Base-by-base conservation (phyloP, 2,113 vertebrate genomes). In the Numenius arquata region DNA sequence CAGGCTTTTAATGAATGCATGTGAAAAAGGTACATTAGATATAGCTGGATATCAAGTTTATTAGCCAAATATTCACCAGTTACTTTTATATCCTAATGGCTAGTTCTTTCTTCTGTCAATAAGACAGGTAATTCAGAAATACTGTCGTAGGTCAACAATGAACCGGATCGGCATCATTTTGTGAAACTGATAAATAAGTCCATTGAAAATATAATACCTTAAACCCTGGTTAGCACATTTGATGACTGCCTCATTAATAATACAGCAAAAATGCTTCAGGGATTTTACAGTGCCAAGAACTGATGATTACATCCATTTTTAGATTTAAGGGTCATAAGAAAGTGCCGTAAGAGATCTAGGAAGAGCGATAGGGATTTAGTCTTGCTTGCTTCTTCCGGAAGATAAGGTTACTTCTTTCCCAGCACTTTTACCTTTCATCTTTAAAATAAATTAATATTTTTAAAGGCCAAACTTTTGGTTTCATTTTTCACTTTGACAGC, bases 401-500 rank as follows among this genome's bases (percentile, higher is more conserved):
- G 91, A 95, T 85, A 95, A 97, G 88, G 80, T 81, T 92, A 92
- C 77, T 96, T 94, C 78, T 90, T 96, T 94, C 52, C 89, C 72
- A 89, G 71, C 40, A 72, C 48, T 90, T 87, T 75, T 94, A 76
- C 53, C 76, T 95, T 97, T 96, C 43, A 90, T 96, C 97, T 97
- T 95, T 87, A 96, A 88, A 96, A 97, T 94, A 97, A 98, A 98
- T 98, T 97, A 98, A 97, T 97, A 97, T 97, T 97, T 98, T 97
- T 97, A 98, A 98, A 98, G 98, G 98, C 95, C 98, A 98, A 84
- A 89, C 65, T 45, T 71, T 29, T 43, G 53, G 91, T 74, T 96
- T 95, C 97, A 98, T 98, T 98, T 98, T 96, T 98, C 98, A 98
- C 97, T 96, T 93, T 97, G 98, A 97, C 97, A 98, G 96, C 65